These are phyloP conservation scores for Proales similis DNA, from an alignment of 1,140 invertebrate species.

Conservation along the genomic window DNA sequence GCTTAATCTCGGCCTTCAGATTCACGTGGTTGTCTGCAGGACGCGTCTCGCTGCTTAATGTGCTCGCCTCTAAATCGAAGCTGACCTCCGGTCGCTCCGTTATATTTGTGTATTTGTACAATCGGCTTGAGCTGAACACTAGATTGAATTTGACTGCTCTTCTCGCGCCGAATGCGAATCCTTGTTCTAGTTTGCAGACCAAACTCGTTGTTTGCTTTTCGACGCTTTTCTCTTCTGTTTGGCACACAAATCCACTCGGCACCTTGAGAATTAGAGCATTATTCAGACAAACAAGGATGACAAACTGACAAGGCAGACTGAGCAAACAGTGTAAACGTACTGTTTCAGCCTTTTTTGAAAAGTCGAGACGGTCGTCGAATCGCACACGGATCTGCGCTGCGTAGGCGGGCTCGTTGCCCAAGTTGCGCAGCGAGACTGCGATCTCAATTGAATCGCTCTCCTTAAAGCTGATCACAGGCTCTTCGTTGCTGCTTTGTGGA, in stretches of 20 bases:
- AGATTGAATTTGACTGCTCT: conserved; percentile 25
- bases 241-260: conserved; percentile 10
- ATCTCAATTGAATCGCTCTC: conserved; percentile 30
- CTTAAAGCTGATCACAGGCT: conserved; percentile 23
- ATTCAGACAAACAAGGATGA: not conserved
- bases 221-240: not conserved
- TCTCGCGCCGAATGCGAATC: conserved; percentile 16
- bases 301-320: not conserved
- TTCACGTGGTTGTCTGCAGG: not conserved
- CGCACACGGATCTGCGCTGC: conserved; percentile 22
- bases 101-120: conserved; percentile 27
- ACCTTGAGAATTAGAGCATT: too few relatives aligned
- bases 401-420: conserved; percentile 10
- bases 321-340: not conserved
- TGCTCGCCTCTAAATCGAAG: conserved; percentile 28
- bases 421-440: conserved; percentile 1
- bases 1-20: conserved; percentile 11
- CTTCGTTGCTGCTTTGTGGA: not conserved
- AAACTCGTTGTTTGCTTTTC: not conserved
- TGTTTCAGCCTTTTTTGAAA: conserved; percentile 20
- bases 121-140: conserved; percentile 25
- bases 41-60: conserved; percentile 18
- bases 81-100: conserved; percentile 7
- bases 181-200: conserved; percentile 21
- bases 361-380: conserved; percentile 27